Conservation (phyloP, 2,888 invertebrate species). For the Drepana falcataria region DNA sequence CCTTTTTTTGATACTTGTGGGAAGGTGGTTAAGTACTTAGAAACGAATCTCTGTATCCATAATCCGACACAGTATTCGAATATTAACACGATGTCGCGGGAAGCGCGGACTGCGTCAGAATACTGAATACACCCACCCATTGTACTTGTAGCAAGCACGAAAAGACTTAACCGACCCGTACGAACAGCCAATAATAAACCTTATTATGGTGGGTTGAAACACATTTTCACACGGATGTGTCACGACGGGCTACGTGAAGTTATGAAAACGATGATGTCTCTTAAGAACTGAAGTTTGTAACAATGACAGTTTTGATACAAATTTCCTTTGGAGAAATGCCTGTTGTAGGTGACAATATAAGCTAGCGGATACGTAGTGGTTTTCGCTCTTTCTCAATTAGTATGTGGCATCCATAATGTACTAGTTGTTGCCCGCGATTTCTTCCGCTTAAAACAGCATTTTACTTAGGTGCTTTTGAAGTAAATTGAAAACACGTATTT, state of each 20-base stretch:
- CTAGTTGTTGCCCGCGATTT: no score
- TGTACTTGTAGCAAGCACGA: conserved; percentile 27
- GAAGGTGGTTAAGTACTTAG: no score
- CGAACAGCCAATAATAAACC: conserved; percentile 25
- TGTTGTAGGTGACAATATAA: conserved; percentile 42
- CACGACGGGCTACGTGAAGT: conserved; percentile 30
- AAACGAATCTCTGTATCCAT: conserved; percentile 30
- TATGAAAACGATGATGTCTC: conserved; percentile 32
- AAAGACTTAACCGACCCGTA: conserved; percentile 19
- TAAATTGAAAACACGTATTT: no score
- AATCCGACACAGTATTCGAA: conserved; percentile 52
- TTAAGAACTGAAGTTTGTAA: conserved; percentile 21
- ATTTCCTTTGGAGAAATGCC: conserved; percentile 51
- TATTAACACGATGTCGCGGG: conserved; percentile 59
- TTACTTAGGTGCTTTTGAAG: no score
- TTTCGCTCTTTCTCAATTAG: conserved; percentile 25
- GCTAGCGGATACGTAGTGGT: conserved; percentile 21
- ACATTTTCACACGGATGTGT: conserved; percentile 22
- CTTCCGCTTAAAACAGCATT: no score
- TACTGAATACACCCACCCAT: conserved; percentile 52
- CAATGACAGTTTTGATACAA: conserved; percentile 59
- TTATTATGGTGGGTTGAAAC: conserved; percentile 23
- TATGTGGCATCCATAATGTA: no score
- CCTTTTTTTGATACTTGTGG: no score
- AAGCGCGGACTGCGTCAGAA: conserved; percentile 49